Evolutionary conservation across 1,140 invertebrate species (phyloP).

Genomic region (Thereuonema tuberculata): DNA sequence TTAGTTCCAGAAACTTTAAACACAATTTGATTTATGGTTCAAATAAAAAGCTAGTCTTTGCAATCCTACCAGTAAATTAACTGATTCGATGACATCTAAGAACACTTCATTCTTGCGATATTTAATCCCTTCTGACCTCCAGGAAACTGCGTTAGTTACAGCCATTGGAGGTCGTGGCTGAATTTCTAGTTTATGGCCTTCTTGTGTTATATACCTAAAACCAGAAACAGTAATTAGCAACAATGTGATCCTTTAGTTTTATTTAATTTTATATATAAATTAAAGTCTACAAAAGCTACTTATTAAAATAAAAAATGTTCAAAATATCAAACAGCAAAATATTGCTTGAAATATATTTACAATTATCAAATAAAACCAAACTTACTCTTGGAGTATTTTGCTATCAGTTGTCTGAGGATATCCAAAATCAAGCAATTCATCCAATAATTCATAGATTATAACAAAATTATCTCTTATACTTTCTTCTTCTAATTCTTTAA

Average conservation of each 20-base stretch:
- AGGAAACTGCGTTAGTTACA: constrained; percentile 99
- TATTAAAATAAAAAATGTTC: background rate
- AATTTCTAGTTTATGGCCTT: constrained; percentile 95
- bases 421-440: constrained; percentile 98
- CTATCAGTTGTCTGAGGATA: constrained; percentile 99
- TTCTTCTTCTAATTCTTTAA: constrained; percentile 98
- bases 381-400: constrained; percentile 93
- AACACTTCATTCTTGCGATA: constrained; percentile 99
- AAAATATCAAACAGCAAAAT: background rate
- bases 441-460: constrained; percentile 93
- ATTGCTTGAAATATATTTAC: background rate
- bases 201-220: constrained; percentile 70
- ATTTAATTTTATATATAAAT: background rate
- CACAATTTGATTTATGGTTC: too few species aligned
- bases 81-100: constrained; percentile 97
- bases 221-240: too few species aligned
- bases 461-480: constrained; percentile 99
- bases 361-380: constrained; percentile 8
- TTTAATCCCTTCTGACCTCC: constrained; percentile 97
- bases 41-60: too few species aligned
- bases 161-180: constrained; percentile 93
- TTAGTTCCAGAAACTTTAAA: too few species aligned
- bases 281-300: background rate
- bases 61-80: constrained; percentile 84
- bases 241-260: too few species aligned